Percentiles rank a stretch among this genome's conserved stretches.
Conservation (phyloP, 2,888 invertebrate species). For the Boloria euphrosyne region DNA sequence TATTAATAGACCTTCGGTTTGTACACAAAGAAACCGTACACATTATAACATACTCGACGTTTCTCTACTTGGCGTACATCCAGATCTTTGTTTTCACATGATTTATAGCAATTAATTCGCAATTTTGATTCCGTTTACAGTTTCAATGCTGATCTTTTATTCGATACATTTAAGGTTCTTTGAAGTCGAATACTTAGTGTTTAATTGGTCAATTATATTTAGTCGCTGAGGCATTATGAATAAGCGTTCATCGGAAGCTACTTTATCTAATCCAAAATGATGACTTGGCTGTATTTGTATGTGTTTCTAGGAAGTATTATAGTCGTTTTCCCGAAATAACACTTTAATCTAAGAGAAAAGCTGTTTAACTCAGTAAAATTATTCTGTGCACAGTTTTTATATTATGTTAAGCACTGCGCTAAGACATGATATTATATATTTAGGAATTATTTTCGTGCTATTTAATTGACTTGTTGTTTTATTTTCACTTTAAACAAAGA, state of each 20-base stretch:
- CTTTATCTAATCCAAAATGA: too few species aligned
- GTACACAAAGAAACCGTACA: constrained; percentile 66
- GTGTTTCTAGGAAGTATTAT: too few species aligned
- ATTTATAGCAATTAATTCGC: constrained; percentile 53
- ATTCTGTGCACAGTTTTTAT: too few species aligned
- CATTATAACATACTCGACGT: constrained; percentile 39
- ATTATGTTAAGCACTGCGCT: too few species aligned
- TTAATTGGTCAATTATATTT: background rate
- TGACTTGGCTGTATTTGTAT: too few species aligned
- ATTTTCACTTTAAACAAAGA: too few species aligned
- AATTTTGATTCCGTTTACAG: constrained; percentile 34
- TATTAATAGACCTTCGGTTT: constrained; percentile 54
- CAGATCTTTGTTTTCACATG: constrained; percentile 72
- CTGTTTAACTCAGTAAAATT: too few species aligned
- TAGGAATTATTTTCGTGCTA: too few species aligned
- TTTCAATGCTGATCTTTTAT: background rate
- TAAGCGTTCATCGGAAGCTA: background rate
- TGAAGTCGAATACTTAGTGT: background rate
- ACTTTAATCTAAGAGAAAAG: too few species aligned
- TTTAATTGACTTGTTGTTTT: too few species aligned
- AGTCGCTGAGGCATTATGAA: background rate
- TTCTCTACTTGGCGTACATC: constrained; percentile 55
- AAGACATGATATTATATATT: too few species aligned
- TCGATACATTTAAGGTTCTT: background rate
- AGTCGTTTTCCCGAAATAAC: too few species aligned